phyloP scores from a whole-genome alignment of 1,140 invertebrate genomes.

The Archivesica marissinica region DNA sequence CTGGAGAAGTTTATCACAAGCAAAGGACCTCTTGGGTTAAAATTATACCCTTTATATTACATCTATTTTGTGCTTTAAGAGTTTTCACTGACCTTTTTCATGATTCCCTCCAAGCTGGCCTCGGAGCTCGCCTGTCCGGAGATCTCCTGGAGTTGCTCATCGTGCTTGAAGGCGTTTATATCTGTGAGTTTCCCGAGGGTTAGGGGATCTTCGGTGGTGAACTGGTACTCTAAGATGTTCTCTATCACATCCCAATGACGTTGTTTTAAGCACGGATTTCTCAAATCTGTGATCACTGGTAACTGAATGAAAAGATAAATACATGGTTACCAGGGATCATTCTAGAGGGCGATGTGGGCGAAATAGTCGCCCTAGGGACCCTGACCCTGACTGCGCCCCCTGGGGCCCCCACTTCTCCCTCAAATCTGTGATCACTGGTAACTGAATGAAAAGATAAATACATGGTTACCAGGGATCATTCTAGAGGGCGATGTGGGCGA shows the following conservation, averaged over 20 bases:
- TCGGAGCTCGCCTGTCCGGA: slow-evolving; percentile 94
- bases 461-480: too few species aligned
- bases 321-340: too few species aligned
- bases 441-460: too few species aligned
- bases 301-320: too few species aligned
- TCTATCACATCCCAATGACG: slow-evolving; percentile 84
- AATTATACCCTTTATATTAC: neutral
- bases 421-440: slow-evolving; percentile 83
- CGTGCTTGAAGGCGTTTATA: slow-evolving; percentile 88
- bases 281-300: slow-evolving; percentile 83
- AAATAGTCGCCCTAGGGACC: too few species aligned
- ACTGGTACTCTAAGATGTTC: slow-evolving; percentile 79
- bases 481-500: too few species aligned
- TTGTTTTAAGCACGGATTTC: slow-evolving; percentile 82
- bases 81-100: slow-evolving; percentile 90
- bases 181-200: slow-evolving; percentile 82
- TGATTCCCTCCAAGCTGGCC: slow-evolving; percentile 89
- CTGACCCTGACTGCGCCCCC: too few species aligned
- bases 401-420: slow-evolving; percentile 82
- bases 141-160: slow-evolving; percentile 91
- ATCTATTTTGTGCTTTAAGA: neutral
- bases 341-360: too few species aligned
- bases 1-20: too few species aligned
- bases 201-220: slow-evolving; percentile 81
- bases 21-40: too few species aligned